phyloP scores from a whole-genome alignment of 2,888 invertebrate genomes.

The Lepetodrilus schrolli region DNA sequence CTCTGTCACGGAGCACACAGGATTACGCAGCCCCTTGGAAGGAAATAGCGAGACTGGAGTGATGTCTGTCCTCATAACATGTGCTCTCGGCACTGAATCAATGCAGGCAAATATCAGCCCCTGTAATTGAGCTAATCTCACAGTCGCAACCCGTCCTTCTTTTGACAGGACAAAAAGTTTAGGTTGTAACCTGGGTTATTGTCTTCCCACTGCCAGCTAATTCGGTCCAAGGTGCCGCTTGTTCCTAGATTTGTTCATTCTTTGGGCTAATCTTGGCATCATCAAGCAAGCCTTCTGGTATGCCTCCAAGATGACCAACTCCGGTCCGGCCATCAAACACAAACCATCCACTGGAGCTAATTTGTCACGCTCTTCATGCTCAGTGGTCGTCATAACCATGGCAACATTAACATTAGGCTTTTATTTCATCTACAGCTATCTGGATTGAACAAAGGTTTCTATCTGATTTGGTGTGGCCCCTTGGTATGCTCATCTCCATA shows the following conservation, averaged over 20 bases:
- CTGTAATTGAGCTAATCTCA: constrained; percentile 9
- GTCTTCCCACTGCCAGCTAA: constrained; percentile 12
- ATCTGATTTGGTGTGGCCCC: not conserved
- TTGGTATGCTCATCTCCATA: not conserved
- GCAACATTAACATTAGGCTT: not conserved
- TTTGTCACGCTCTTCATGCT: not conserved
- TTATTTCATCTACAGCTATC: constrained; percentile 9
- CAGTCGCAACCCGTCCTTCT: not conserved
- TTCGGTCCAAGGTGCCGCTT: not conserved
- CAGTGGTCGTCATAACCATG: constrained; percentile 5
- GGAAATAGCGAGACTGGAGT: not conserved
- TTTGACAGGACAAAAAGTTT: constrained; percentile 3
- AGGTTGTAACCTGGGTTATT: constrained; percentile 23
- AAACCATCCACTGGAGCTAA: not conserved
- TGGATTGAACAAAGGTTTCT: constrained; percentile 1
- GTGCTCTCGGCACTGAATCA: constrained; percentile 24
- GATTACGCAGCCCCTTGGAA: not conserved
- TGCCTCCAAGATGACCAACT: constrained; percentile 22
- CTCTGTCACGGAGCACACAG: not conserved
- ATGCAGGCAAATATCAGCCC: constrained; percentile 12
- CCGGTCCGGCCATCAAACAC: not conserved
- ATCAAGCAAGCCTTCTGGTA: not conserved
- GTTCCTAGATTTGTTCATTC: constrained; percentile 2
- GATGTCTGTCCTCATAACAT: not conserved
- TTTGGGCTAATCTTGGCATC: constrained; percentile 3